Conservation (phyloP, 2,113 vertebrate genomes). For the Struthio camelus region DNA sequence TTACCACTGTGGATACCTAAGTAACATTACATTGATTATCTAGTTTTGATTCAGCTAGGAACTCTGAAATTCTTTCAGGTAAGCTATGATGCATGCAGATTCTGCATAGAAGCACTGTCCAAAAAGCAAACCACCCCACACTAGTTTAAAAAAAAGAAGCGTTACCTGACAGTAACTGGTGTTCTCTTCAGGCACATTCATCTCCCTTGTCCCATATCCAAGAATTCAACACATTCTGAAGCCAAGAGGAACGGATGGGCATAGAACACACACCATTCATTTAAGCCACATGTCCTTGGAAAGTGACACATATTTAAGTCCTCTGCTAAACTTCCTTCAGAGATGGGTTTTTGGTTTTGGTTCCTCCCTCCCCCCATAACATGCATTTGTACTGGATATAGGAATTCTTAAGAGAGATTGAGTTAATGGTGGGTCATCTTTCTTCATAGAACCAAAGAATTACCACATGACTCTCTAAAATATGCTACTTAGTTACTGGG, state of each 20-base stretch:
- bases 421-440: background rate
- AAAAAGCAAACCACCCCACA: background rate
- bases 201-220: fast-evolving
- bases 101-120: background rate
- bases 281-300: background rate
- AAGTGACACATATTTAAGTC: background rate
- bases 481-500: background rate
- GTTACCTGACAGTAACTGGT: background rate
- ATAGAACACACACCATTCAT: background rate
- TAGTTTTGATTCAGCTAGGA: background rate
- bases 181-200: background rate
- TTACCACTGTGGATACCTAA: background rate
- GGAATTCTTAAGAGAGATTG: background rate
- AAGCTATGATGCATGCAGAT: background rate
- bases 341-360: fast-evolving
- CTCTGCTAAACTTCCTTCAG: background rate
- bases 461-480: background rate
- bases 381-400: background rate
- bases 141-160: background rate
- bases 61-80: background rate
- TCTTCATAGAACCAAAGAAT: background rate
- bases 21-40: background rate
- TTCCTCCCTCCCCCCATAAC: fast-evolving
- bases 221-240: background rate
- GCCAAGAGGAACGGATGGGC: too few species aligned